Conservation (phyloP, 2,113 vertebrate species). For the Chionis minor region DNA sequence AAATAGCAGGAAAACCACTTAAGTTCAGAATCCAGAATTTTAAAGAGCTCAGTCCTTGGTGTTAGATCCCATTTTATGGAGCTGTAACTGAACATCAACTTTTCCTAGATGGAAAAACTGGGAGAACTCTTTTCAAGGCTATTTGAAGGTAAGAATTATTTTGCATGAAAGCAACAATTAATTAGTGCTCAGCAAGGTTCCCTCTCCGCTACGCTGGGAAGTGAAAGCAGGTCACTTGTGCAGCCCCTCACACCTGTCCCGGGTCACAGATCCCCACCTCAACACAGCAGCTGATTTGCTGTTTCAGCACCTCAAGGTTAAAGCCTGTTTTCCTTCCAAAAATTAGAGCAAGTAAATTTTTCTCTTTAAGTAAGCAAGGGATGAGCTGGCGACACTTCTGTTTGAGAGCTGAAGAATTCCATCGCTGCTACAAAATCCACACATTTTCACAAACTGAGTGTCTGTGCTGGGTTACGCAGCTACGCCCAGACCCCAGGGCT, state of each 20-base stretch:
- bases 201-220: background rate
- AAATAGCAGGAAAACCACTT: background rate
- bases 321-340: conserved; percentile 16
- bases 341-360: background rate
- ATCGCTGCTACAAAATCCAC: background rate
- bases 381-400: background rate
- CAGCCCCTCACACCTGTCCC: conserved; percentile 21
- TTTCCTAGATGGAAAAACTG: background rate
- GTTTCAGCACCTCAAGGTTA: conserved; percentile 60
- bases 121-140: conserved; percentile 39
- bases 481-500: no score
- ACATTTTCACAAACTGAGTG: background rate
- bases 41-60: background rate
- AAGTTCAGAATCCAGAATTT: background rate
- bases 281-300: conserved; percentile 42
- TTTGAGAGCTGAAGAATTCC: background rate
- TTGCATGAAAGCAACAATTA: conserved; percentile 57
- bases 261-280: conserved; percentile 25
- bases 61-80: background rate
- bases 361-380: background rate
- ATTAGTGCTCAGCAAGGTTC: conserved; percentile 60
- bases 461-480: background rate
- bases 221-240: conserved; percentile 36
- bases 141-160: conserved; percentile 44
- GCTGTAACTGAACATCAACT: background rate